Base-by-base conservation (phyloP, 2,888 invertebrate species). In the Protodeltote pygarga region DNA sequence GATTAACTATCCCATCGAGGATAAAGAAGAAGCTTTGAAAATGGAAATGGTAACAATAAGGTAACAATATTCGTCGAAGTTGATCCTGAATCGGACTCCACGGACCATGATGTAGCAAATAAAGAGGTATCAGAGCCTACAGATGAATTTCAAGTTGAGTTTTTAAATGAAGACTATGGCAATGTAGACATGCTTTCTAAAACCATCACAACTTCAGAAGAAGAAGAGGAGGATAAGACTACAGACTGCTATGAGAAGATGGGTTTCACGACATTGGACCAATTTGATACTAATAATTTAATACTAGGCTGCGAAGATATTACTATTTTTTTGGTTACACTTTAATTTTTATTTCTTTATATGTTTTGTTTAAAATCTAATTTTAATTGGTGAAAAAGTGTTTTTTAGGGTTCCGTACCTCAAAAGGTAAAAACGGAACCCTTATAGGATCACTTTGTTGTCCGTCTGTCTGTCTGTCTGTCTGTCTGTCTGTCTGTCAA, bases 1-100 rank as follows among this genome's bases (percentile, higher is more conserved):
- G 31, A 68, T 79, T 17, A 66, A 73, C 17, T 80, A 77, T 15
- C 79, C 76, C n/a, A 38, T 78, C 24, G 69, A 64, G 31, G 67
- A 71, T 42, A 68, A 61, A 20, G 21, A 41, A 2, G 69, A 74
- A 14, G 40, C 65, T 3, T 5, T 59, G 9, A 29, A 41, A 31
- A 59, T 74, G 28, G 65, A 73, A 53, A 68, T 71, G 77, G 77
- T 73, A 64, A 52, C 13, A 6, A 17, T 5, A 13, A 8, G 15
- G 4, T 4, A 10, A n/a, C n/a, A n/a, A 21, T 9, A 14, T 9
- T 14, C 13, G 20, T 20, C 2, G 1, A 9, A 9, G 0, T 8
- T 15, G 8, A 13, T 9, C 1, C 6, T 23, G 10, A 5, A 1
- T n/a, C n/a, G 19, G 2, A 17, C 24, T 44, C 5, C 39, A 65